phyloP scores from a whole-genome alignment of 1,140 invertebrate species.

The Delia radicum region DNA sequence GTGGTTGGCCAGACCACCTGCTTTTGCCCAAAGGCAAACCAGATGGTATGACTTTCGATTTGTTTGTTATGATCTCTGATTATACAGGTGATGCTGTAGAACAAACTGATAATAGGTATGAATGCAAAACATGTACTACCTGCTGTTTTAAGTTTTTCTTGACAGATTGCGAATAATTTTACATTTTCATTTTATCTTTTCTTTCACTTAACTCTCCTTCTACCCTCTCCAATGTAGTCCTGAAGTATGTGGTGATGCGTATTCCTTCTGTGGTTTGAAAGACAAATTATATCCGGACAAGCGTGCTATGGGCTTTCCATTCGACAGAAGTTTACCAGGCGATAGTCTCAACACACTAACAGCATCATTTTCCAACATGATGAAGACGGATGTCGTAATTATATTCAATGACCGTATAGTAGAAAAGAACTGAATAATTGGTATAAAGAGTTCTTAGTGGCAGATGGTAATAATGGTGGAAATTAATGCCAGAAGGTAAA shows the following conservation, averaged over 20 bases:
- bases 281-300: slow-evolving; percentile 68
- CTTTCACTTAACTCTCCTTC: too few species aligned
- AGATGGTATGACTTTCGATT: slow-evolving; percentile 54
- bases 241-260: slow-evolving; percentile 62
- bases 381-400: slow-evolving; percentile 59
- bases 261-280: slow-evolving; percentile 68
- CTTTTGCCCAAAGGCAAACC: slow-evolving; percentile 57
- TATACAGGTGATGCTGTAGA: slow-evolving; percentile 59
- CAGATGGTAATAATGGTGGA: too few species aligned
- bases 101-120: slow-evolving; percentile 56
- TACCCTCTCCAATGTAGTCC: slow-evolving; percentile 28
- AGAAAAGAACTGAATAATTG: slow-evolving; percentile 26
- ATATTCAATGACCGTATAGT: slow-evolving; percentile 41
- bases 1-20: slow-evolving; percentile 61
- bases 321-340: slow-evolving; percentile 64
- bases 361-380: slow-evolving; percentile 59
- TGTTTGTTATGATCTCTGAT: slow-evolving; percentile 60
- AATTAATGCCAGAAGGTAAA: too few species aligned
- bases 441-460: too few species aligned
- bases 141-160: too few species aligned
- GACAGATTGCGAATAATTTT: background rate
- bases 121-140: background rate
- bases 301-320: slow-evolving; percentile 71
- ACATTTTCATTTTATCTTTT: too few species aligned
- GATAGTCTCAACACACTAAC: slow-evolving; percentile 62